Conservation (phyloP, 2,888 invertebrate species). For the Himalopsyche tibetana region DNA sequence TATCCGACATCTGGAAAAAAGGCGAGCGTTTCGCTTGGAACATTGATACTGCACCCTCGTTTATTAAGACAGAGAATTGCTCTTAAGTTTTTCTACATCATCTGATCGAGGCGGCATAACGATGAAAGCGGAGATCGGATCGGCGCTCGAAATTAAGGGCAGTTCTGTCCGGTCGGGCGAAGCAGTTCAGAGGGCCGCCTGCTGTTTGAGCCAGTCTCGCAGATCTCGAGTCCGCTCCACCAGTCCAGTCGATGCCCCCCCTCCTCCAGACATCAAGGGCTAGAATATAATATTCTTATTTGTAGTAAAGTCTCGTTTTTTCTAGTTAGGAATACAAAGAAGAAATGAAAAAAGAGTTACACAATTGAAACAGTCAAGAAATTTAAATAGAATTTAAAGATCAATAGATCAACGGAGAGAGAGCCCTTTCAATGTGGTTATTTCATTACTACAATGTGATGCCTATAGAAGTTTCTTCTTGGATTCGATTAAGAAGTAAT, state of each 20-base stretch:
- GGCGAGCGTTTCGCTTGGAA: too few relatives aligned
- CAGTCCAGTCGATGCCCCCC: slow-evolving; percentile 79
- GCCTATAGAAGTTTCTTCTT: too few relatives aligned
- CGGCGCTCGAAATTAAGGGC: neutral
- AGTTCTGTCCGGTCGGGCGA: neutral
- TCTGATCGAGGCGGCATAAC: neutral
- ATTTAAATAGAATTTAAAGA: neutral
- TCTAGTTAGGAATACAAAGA: neutral
- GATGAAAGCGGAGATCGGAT: neutral
- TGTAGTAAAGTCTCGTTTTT: neutral
- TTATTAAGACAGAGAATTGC: neutral
- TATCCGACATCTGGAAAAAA: neutral
- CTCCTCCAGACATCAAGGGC: slow-evolving; percentile 69
- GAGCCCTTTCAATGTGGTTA: neutral
- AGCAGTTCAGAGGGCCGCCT: slow-evolving; percentile 62
- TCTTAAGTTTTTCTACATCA: neutral
- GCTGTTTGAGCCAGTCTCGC: slow-evolving; percentile 81
- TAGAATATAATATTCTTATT: slow-evolving; percentile 19
- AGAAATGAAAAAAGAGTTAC: neutral
- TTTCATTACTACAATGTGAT: too few relatives aligned
- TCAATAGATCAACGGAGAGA: neutral
- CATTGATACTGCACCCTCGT: too few relatives aligned
- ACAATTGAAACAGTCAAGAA: neutral
- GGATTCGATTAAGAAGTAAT: neutral
- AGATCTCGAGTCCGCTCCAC: slow-evolving; percentile 81